Base-by-base conservation (phyloP, 2,113 vertebrate genomes). In the Tor tambroides region DNA sequence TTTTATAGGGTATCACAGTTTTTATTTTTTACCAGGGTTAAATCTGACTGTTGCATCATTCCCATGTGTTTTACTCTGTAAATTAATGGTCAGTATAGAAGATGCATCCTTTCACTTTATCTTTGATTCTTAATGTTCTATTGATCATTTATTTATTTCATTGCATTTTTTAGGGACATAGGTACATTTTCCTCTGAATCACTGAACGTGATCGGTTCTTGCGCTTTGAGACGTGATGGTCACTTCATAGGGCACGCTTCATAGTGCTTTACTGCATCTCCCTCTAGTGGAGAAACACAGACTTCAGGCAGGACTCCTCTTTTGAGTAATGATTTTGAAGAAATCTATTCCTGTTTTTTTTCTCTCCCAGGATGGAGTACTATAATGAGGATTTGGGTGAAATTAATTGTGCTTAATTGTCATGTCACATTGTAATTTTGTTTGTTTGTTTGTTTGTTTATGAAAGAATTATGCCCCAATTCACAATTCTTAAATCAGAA, bases 261-360 rank as follows among this genome's bases (percentile, higher is more conserved):
- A 51, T 12, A 43, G 71, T 43, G 69, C 65, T 32, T 69, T 32
- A 19, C 69, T 23, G 17, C 32, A 72, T 86, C 72, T 84, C 90
- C 92, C 85, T 93, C 93, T 87, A 86, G 93, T 93, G 93, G 92
- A 71, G 23, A 21, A 2, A 51, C 0, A 1, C 23, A 12, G 35
- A 80, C 28, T 79, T 56, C 86, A 87, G 26, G 38, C 46, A 32
- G 26, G 21, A 1, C 3, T 65, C 6, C 6, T 84, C 35, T 21
- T 46, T 23, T 26, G 26, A 23, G 19, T 0, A 15, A n/a, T 80
- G 17, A 61, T 79, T 71, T 9, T 35, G 3, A 30, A 21, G 30
- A 71, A 17, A 67, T 30, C 17, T 3, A 17, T 71, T 5, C 0
- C 1, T 9, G 21, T 35, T 17, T 17, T 69, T 9, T 0, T 19